A percentile compares a stretch with the other conserved stretches of the same genome.
These are phyloP conservation scores for Astropecten irregularis DNA, from an alignment of 53 echinoderm and acorn worm genomes.

Conservation along the genomic window DNA sequence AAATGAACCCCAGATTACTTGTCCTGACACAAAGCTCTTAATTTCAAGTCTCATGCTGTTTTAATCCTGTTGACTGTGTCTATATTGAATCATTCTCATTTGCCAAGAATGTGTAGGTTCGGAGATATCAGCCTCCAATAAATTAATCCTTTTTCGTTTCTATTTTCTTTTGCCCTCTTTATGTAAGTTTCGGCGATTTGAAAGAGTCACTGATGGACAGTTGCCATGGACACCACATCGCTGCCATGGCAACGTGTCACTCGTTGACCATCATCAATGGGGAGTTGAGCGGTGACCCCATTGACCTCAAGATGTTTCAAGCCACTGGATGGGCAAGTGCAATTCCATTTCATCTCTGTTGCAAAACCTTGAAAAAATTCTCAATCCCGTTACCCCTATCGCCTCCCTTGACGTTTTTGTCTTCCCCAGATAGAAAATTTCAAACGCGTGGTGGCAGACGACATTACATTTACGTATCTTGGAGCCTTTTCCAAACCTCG, in stretches of 20 bases:
- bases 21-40: too few species aligned
- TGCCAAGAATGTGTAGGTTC: too few species aligned
- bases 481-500: too few species aligned
- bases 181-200: slow-evolving; percentile 14
- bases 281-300: slow-evolving; percentile 79
- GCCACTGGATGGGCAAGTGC: slow-evolving; percentile 82
- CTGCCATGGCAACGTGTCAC: slow-evolving; percentile 87
- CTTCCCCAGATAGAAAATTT: too few species aligned
- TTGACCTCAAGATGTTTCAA: slow-evolving; percentile 91
- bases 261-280: slow-evolving; percentile 80
- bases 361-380: background rate
- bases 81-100: too few species aligned
- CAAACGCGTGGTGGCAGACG: too few species aligned
- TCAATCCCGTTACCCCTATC: too few species aligned
- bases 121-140: background rate
- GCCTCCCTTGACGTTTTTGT: too few species aligned
- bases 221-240: slow-evolving; percentile 57
- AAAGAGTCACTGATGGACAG: slow-evolving; percentile 15
- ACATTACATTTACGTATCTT: too few species aligned
- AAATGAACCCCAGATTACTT: too few species aligned
- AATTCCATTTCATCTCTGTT: background rate
- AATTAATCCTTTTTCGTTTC: background rate
- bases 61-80: too few species aligned
- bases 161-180: background rate
- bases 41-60: too few species aligned